Evolutionary conservation across 2,797 vertebrate genomes (phyloP).

Genomic region (Xenopus petersii): DNA sequence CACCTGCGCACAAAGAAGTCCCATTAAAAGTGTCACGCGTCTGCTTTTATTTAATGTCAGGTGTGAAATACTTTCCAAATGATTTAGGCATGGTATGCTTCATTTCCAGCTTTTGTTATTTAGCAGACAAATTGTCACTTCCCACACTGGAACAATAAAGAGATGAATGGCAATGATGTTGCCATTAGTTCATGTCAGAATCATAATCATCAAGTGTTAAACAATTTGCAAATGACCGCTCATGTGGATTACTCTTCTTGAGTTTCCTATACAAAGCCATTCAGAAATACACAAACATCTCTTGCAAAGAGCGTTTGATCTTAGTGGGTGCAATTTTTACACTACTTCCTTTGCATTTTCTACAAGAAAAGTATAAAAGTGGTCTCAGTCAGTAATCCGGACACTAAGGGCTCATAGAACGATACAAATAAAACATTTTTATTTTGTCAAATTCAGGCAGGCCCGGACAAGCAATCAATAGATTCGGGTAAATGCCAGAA

Average conservation of each 20-base stretch:
- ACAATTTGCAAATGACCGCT: slow-evolving; percentile 2
- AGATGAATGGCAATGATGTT: slow-evolving; percentile 50
- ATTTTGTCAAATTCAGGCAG: too few relatives aligned
- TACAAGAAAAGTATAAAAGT: too few relatives aligned
- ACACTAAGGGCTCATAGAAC: too few relatives aligned
- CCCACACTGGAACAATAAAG: slow-evolving; percentile 49
- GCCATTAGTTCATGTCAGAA: slow-evolving; percentile 47
- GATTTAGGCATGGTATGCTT: slow-evolving; percentile 44
- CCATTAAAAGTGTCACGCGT: slow-evolving; percentile 28
- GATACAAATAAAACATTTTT: too few relatives aligned
- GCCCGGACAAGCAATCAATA: too few relatives aligned
- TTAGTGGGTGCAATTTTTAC: background rate
- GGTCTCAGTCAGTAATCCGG: too few relatives aligned
- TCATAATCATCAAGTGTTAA: slow-evolving; percentile 48
- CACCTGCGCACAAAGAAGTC: slow-evolving; percentile 13
- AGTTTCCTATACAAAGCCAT: background rate
- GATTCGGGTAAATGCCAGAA: too few relatives aligned
- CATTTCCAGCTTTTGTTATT: slow-evolving; percentile 39
- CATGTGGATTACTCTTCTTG: background rate
- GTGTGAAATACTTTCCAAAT: slow-evolving; percentile 41
- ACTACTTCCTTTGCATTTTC: background rate
- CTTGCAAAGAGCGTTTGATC: background rate
- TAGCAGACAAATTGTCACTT: slow-evolving; percentile 47
- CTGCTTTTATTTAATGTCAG: slow-evolving; percentile 31
- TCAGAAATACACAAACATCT: background rate